Base-by-base conservation (phyloP, 2,888 invertebrate genomes). In the Cerceris rybyensis region DNA sequence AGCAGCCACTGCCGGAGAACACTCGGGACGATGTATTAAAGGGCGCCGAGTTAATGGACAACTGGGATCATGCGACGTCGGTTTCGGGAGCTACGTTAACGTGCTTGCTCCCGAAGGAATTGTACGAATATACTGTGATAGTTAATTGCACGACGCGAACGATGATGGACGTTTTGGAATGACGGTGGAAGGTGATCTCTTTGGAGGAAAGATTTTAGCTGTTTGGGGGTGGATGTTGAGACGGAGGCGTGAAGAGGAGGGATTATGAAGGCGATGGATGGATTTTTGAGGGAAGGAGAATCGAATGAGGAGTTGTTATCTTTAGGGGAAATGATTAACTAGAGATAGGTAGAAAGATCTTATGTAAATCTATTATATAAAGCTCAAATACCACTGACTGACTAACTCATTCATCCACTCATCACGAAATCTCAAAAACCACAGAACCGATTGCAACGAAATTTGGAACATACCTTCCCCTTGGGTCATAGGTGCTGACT, bases 11-110 rank as follows among this genome's bases (percentile, higher is more conserved):
- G 54, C 43, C 28, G 28, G 28, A 28, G 28, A 28, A 28, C 28
- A 60, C 8, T 17, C 59, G 50, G 54, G 66, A 66, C 73, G 81
- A 75, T 78, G 83, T 86, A 82, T 85, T 82, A 85, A 83, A 82
- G 86, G 82, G 78, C 76, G 76, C 42, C 75, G 66, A 81, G 84
- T 81, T 86, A 86, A 86, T 86, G 86, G 84, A 82, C 82, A 75
- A 81, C 78, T 69, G 83, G 75, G 75, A 77, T 80, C 72, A 50
- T 57, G 28, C 46, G 75, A 17, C 52, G 67, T 41, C 54, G 60
- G 68, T 70, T 66, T 43, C 13, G 41, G 39, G 17, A 16, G 17
- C 54, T 41, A 41, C 54, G 43, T 28, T 46, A 11, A 52, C 55
- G 9, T 60, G 14, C 28, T 28, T 28, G 8, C 46, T 79, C 80